Base-by-base conservation (phyloP, 2,888 invertebrate species). In the Pachymerium ferrugineum region DNA sequence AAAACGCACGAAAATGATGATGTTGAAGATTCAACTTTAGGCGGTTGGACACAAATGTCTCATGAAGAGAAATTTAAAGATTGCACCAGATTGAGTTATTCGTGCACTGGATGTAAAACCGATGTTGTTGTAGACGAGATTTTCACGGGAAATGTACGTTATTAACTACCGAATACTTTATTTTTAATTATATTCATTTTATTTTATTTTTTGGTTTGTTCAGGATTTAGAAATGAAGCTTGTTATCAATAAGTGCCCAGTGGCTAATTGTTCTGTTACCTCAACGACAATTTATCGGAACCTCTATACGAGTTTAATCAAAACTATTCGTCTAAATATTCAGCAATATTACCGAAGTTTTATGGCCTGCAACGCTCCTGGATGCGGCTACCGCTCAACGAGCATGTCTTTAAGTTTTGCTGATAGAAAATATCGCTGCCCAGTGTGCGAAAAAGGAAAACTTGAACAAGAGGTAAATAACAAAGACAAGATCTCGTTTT, bases 91-190 rank as follows among this genome's bases (percentile, higher is more conserved):
- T 22, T 72, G 5, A 6, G 5, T 16, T 72, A 22, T 25, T 19
- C 22, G 8, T 72, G 72, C 42, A 22, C 72, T n/a, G 72, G 14
- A 6, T 72, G 72, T 72, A 22, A 72, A 47, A 16, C 35, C 6
- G 47, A 47, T 47, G 19, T 47, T 8, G 22, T 22, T 8, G 47
- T 47, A 8, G 47, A 47, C 3, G 47, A 22, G 19, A 47, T 47
- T 47, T 47, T 47, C n/a, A 47, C 16, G 1, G 47, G 47, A 47
- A 47, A 47, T 16, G 47, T 47, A 47, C 8, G 47, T 47, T n/a
- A n/a, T n/a, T n/a, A n/a, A n/a, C n/a, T n/a, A n/a, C n/a, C n/a
- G n/a, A n/a, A n/a, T n/a, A n/a, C n/a, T n/a, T n/a, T n/a, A 42
- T 42, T 8, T 42, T 42, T 16, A 6, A n/a, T 38, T 38, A 38